Evolutionary conservation across 2,797 vertebrate genomes (phyloP).

Genomic region (Myiothlypis chrysogaster): DNA sequence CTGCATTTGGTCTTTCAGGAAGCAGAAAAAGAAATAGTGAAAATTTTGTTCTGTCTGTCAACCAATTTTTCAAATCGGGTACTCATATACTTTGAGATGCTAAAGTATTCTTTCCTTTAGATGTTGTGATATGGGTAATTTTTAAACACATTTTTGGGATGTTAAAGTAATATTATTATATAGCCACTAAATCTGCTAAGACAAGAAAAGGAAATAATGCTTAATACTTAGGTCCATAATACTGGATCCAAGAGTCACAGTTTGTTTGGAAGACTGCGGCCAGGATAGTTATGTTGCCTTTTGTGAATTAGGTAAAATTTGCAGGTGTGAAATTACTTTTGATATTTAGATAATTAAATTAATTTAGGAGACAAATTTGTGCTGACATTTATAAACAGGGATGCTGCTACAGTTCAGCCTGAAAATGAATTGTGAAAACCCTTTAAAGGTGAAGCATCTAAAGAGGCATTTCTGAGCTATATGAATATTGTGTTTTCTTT

Average conservation of each 20-base stretch:
- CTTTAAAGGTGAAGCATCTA: not conserved
- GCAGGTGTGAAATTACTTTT: slow-evolving; percentile 45
- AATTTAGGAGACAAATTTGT: slow-evolving; percentile 21
- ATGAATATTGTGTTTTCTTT: not conserved
- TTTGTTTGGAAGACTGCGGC: not conserved
- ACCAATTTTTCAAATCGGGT: not conserved
- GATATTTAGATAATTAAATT: slow-evolving; percentile 56
- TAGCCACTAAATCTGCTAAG: not conserved
- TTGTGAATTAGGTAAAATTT: not conserved
- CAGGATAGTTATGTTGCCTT: not conserved
- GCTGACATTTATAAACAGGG: slow-evolving; percentile 8
- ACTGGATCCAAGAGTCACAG: not conserved
- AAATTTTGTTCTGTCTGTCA: not conserved
- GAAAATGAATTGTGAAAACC: slow-evolving; percentile 6
- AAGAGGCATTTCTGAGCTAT: not conserved
- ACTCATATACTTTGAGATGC: not conserved
- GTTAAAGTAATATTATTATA: not conserved
- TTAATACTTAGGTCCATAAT: not conserved
- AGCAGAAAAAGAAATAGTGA: not conserved
- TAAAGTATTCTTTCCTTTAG: not conserved
- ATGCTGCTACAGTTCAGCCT: not conserved
- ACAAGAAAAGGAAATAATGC: not conserved
- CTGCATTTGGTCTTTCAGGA: slow-evolving; percentile 13
- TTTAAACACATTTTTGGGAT: not conserved
- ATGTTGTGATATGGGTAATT: not conserved